Evolutionary conservation across 30 jellyfish, hydroid and myxozoan genomes (phyloP).

Genomic region (Hydractinia symbiolongicarpus): DNA sequence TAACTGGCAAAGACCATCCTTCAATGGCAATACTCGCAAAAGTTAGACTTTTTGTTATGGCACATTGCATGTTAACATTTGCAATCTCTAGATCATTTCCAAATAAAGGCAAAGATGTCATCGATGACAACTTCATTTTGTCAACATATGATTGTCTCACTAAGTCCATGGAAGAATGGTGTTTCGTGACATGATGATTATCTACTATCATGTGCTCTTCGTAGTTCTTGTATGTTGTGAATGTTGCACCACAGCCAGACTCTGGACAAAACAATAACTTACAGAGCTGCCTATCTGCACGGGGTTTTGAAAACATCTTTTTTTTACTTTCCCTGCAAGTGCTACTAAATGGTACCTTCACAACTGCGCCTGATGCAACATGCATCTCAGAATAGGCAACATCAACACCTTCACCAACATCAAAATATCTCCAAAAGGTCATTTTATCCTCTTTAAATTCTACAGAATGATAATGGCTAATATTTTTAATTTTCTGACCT

Average conservation of each 20-base stretch:
- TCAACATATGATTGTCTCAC: background rate
- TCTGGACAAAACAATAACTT: constrained; percentile 18
- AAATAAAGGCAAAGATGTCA: too few relatives aligned
- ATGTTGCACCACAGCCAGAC: constrained; percentile 11
- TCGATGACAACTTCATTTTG: background rate
- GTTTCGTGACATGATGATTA: background rate
- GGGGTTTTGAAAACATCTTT: background rate
- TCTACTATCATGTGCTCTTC: constrained; percentile 22
- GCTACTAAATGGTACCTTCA: background rate
- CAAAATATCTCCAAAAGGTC: constrained; percentile 17
- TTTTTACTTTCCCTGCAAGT: background rate
- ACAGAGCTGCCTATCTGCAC: constrained; percentile 8
- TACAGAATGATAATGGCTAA: constrained; percentile 19
- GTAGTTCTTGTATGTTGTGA: background rate
- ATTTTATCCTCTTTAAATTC: constrained; percentile 12
- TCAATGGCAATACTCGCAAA: background rate
- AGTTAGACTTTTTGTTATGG: too few relatives aligned
- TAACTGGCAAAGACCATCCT: constrained; percentile 10
- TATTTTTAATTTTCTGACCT: constrained; percentile 11
- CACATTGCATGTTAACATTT: too few relatives aligned
- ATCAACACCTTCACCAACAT: constrained; percentile 2
- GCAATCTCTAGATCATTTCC: too few relatives aligned
- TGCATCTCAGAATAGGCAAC: background rate
- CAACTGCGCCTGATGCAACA: background rate
- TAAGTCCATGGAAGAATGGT: background rate